Evolutionary conservation across 1,140 invertebrate species (phyloP).

Genomic region (Batillaria attramentaria): DNA sequence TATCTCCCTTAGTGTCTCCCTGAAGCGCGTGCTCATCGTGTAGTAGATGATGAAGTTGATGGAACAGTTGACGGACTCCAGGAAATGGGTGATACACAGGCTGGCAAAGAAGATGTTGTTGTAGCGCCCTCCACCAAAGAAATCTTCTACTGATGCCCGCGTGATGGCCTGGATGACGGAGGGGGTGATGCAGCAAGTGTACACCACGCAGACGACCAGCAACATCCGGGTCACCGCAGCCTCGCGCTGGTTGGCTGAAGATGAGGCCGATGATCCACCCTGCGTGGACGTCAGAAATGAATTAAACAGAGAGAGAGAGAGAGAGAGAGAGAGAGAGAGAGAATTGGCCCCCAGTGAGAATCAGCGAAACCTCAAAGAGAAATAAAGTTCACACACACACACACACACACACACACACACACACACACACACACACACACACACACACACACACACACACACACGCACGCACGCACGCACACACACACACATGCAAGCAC

Average conservation of each 20-base stretch:
- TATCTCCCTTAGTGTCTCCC: neutral
- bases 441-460: neutral
- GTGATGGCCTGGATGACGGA: neutral
- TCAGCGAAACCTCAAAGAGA: neutral
- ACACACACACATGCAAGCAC: slow-evolving; percentile 10
- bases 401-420: no score
- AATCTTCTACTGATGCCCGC: neutral
- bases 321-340: neutral
- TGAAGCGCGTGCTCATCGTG: slow-evolving; percentile 20
- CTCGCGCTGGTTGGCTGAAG: neutral
- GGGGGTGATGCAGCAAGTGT: slow-evolving; percentile 4
- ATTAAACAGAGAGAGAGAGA: no score
- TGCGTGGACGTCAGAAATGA: neutral
- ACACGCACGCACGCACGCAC: neutral
- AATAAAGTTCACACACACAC: no score
- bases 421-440: no score
- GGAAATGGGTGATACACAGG: neutral
- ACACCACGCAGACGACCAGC: slow-evolving; percentile 18
- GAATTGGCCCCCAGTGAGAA: neutral
- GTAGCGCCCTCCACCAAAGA: slow-evolving; percentile 13
- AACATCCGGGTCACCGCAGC: slow-evolving; percentile 4
- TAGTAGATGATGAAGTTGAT: slow-evolving; percentile 31
- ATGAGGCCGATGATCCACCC: neutral
- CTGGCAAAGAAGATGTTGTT: neutral
- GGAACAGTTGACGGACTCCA: slow-evolving; percentile 20